A percentile compares a stretch with the other conserved stretches of the same genome.
phyloP scores from a whole-genome alignment of 2,113 vertebrate species.

The Piprites chloris region DNA sequence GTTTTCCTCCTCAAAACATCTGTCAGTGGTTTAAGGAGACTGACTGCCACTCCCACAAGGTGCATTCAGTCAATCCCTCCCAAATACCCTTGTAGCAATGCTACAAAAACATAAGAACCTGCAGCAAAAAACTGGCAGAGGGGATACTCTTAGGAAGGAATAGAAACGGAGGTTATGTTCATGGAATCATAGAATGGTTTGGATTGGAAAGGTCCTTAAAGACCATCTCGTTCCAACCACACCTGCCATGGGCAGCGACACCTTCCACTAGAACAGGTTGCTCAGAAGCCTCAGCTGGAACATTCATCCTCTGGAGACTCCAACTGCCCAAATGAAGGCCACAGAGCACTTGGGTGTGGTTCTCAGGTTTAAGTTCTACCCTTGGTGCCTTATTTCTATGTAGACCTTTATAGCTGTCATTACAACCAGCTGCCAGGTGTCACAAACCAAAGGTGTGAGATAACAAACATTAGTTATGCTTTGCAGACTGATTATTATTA shows the following conservation, averaged over 20 bases:
- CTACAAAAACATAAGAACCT: fast-evolving
- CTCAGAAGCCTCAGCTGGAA: not conserved
- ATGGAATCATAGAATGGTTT: not conserved
- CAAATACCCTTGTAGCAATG: not conserved
- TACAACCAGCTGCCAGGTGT: not conserved
- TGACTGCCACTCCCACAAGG: too few species aligned
- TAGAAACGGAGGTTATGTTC: fast-evolving
- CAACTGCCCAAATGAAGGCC: not conserved
- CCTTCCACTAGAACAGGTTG: not conserved
- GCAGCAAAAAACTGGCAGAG: not conserved
- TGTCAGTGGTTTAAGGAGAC: not conserved
- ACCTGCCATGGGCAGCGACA: not conserved
- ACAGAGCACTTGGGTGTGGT: fast-evolving
- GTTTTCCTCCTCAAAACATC: not conserved
- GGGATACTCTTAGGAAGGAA: not conserved
- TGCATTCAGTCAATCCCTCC: not conserved
- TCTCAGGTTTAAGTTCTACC: not conserved
- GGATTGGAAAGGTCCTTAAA: not conserved
- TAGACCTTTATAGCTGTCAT: not conserved
- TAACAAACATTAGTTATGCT: not conserved
- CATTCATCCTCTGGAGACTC: not conserved
- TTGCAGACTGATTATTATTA: not conserved
- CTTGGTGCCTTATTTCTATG: not conserved
- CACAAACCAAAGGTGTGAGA: not conserved
- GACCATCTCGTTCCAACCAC: fast-evolving